Evolutionary conservation across 2,113 vertebrate species (phyloP).

Genomic region (Pseudorhombus dupliciocellatus): DNA sequence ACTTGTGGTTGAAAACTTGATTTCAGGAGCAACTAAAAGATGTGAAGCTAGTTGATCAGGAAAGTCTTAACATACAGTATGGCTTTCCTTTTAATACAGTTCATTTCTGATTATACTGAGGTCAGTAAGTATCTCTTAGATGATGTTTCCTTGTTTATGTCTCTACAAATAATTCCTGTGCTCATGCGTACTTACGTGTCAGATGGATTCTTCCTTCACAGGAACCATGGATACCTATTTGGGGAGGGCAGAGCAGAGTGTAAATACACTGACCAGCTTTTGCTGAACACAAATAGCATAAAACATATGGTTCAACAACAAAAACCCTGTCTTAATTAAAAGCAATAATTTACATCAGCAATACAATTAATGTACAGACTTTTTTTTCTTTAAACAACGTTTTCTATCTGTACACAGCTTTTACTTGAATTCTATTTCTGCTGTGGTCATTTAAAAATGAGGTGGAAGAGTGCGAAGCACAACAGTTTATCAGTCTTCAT

Average conservation of each 20-base stretch:
- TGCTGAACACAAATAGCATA: too few species aligned
- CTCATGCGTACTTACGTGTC: not conserved
- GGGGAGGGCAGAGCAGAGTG: not conserved
- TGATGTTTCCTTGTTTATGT: not conserved
- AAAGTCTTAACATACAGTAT: not conserved
- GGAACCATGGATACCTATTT: not conserved
- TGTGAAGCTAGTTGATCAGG: not conserved
- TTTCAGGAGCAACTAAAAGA: not conserved
- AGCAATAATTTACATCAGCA: not conserved
- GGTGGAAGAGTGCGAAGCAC: conserved; percentile 14
- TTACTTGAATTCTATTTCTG: not conserved
- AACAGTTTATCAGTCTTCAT: conserved; percentile 30
- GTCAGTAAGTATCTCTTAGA: not conserved
- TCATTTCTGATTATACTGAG: not conserved
- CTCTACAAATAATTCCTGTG: not conserved
- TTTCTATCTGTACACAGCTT: not conserved
- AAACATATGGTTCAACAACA: too few species aligned
- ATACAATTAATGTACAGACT: not conserved
- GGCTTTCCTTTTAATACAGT: not conserved
- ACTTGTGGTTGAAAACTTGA: not conserved
- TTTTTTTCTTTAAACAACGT: not conserved
- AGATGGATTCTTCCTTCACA: not conserved
- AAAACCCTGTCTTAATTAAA: too few species aligned
- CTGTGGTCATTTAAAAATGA: conserved; percentile 30
- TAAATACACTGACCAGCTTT: too few species aligned